Evolutionary conservation across 2,888 invertebrate species (phyloP), one percentile per base, ranked within the genome.

Genomic region (Calameuta pallipes): DNA sequence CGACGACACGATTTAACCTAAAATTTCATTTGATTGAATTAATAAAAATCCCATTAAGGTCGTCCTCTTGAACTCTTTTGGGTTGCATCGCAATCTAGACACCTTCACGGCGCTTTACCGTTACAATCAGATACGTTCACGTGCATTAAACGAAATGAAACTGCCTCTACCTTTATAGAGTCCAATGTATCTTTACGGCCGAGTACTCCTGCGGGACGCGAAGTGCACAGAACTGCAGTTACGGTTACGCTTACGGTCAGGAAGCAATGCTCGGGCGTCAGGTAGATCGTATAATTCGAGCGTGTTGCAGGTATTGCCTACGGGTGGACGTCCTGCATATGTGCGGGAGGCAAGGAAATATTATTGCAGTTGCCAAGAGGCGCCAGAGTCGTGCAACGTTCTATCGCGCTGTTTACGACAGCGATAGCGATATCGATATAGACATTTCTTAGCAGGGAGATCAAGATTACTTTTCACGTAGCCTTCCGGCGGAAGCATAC

Each of bases 71-170:
- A 56, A 56, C 9, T 56, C 56, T 6, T 56, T 56, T 23, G 23
- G 23, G 23, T 23, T 23, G 56, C 23, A 56, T 56, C 56, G 56
- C 56, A 56, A 23, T 56, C 23, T 6, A 23, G 56, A 56, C 23
- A 56, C 56, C 56, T 56, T 56, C 23, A 0, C 56, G 23, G 56
- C 56, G 56, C 6, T 9, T 56, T 74, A 31, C 74, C 74, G 74
- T 74, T 74, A 74, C 74, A 23, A 23, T 74, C 74, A 6, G 31
- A 34, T 34, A 34, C 74, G 36, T 34, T 4, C 30, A 31, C 33
- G 35, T 41, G 75, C 76, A 73, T 33, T 76, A 78, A 76, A 36
- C 41, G 56, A 78, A 70, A 76, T 73, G 71, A 78, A 75, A 41
- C 34, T 41, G 33, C 75, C n/a, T 71, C 30, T 31, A 36, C 73